These are phyloP conservation scores for Proteles cristata DNA, from an alignment of 2,113 vertebrate genomes.

Conservation along the genomic window DNA sequence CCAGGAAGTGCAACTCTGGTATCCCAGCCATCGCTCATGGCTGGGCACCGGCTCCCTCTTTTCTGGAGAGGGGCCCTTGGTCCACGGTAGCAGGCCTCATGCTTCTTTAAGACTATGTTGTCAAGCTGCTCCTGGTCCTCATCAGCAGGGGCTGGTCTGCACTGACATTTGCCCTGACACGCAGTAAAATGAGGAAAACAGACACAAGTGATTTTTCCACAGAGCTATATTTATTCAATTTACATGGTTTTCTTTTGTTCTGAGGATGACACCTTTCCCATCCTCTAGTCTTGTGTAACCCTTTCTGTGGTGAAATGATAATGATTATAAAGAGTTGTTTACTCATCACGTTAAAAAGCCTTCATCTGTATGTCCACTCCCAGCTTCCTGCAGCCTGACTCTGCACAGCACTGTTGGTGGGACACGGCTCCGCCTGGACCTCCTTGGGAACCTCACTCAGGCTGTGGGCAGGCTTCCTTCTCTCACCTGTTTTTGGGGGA, in stretches of 20 bases:
- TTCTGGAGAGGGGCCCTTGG: background rate
- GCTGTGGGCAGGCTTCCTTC: background rate
- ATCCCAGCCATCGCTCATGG: background rate
- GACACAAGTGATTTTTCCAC: background rate
- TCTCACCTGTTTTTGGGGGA: background rate
- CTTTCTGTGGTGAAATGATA: background rate
- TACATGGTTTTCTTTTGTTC: background rate
- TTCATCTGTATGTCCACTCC: background rate
- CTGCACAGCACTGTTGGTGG: background rate
- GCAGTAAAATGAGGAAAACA: background rate
- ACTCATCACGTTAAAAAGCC: background rate
- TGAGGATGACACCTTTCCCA: background rate
- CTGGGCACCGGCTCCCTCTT: background rate
- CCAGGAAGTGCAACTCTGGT: background rate
- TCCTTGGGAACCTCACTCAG: accelerated
- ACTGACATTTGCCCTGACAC: background rate
- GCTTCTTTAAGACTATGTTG: accelerated
- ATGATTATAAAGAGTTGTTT: background rate
- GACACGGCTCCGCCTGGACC: background rate
- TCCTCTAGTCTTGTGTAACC: background rate
- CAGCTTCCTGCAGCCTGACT: background rate
- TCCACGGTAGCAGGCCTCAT: no score
- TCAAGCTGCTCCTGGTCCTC: background rate
- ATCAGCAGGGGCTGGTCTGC: accelerated
- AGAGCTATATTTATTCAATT: background rate